Conservation (phyloP, 2,113 vertebrate genomes). For the Nothobranchius kuhntae region DNA sequence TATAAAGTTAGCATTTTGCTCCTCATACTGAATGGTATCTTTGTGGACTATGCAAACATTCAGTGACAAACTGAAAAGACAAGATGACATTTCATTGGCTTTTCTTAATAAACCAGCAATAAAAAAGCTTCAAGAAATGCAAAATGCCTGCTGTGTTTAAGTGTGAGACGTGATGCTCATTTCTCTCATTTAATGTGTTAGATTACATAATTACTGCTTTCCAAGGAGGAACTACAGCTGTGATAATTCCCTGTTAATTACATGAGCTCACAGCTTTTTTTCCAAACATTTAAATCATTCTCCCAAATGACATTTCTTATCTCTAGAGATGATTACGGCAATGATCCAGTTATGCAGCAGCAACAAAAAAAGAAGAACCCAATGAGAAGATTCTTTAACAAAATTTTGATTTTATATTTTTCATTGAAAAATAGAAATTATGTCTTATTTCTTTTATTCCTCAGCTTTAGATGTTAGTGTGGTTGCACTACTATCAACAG, state of each 20-base stretch:
- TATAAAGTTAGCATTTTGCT: too few relatives aligned
- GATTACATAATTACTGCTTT: slow-evolving; percentile 79
- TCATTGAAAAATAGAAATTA: slow-evolving; percentile 24
- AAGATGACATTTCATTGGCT: slow-evolving; percentile 15
- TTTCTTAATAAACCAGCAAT: slow-evolving; percentile 18
- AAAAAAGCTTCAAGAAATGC: slow-evolving; percentile 28
- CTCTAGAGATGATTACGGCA: slow-evolving; percentile 76
- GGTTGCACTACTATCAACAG: slow-evolving; percentile 24
- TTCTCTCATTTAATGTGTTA: slow-evolving; percentile 79
- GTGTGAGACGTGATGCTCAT: slow-evolving; percentile 70
- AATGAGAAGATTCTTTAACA: slow-evolving; percentile 15
- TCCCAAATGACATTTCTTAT: slow-evolving; percentile 76
- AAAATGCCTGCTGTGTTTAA: slow-evolving; percentile 67
- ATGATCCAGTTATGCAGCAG: slow-evolving; percentile 72
- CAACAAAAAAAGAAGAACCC: slow-evolving; percentile 12
- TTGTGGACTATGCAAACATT: slow-evolving; percentile 5
- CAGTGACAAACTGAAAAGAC: not conserved
- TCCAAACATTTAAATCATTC: slow-evolving; percentile 76
- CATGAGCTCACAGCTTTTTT: slow-evolving; percentile 77
- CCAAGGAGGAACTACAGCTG: slow-evolving; percentile 78
- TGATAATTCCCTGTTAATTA: slow-evolving; percentile 81
- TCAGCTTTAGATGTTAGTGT: slow-evolving; percentile 30
- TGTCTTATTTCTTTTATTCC: slow-evolving; percentile 41
- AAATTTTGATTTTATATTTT: slow-evolving; percentile 36
- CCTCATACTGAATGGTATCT: not conserved